Evolutionary conservation across 2,113 vertebrate species (phyloP), one percentile per base, ranked within the genome.

Genomic region (Podocnemis expansa): DNA sequence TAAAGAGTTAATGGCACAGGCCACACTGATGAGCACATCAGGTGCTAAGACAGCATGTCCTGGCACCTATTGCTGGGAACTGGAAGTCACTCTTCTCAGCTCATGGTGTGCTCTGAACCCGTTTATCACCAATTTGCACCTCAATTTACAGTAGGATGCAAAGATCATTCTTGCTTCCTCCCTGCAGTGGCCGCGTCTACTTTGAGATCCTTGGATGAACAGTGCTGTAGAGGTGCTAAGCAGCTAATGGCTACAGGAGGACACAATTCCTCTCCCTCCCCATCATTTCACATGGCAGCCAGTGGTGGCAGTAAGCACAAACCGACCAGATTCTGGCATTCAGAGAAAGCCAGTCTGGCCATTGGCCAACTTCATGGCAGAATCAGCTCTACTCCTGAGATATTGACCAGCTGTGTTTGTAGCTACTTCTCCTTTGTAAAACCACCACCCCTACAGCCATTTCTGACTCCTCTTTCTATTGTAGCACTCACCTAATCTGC

Each of bases 331-430:
- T 1, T 2, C 2, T 8, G 24, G 31, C 16, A 52, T 14, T 45
- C 82, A 14, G 22, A 60, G 27, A 10, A n/a, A 56, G 12, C 19
- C 52, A 43, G 24, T 1, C 38, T 7, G n/a, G 5, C 0, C 24
- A 10, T 43, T 38, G 34, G 55, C 52, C 9, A 73, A 8, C 80
- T 47, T 80, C 31, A 0, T 52, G 79, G 47, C 1, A 41, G 31
- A 60, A 49, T 31, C 5, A 25, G 51, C 79, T 52, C 45, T 38
- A 41, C 80, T 25, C 56, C 49, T 0, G 6, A 16, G 45, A 41
- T 60, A 17, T 1, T 27, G 24, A 2, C 21, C 1, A 24, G 47
- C 47, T 82, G 3, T 19, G 1, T 41, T 43, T 0, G 0, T 0
- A 3, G 88, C 73, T 10, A 1, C 34, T 10, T 84, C 27, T 58